Evolutionary conservation across 2,113 vertebrate species (phyloP).

Genomic region (Corapipo altera): DNA sequence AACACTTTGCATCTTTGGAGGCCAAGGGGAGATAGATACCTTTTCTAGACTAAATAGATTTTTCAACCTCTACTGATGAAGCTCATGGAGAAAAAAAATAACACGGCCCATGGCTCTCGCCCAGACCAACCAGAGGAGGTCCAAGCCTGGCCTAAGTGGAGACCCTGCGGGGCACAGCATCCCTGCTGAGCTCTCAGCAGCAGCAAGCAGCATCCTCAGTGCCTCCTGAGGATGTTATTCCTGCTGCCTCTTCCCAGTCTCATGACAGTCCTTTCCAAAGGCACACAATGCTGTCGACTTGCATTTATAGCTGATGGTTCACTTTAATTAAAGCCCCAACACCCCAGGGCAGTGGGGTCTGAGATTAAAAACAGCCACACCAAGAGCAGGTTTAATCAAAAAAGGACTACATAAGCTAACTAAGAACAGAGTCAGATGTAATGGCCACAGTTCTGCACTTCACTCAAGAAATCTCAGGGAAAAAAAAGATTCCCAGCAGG

Average conservation of each 20-base stretch:
- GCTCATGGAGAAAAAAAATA: not conserved
- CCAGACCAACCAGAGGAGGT: not conserved
- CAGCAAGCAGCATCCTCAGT: not conserved
- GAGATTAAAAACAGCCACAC: not conserved
- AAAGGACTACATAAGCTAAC: not conserved
- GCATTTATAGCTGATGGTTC: not conserved
- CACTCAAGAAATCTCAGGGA: not conserved
- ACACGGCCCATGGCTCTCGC: not conserved
- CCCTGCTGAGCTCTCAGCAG: slow-evolving; percentile 13
- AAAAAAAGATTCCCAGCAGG: not conserved
- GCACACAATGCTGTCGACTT: not conserved
- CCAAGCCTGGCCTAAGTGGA: not conserved
- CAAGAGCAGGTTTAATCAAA: not conserved
- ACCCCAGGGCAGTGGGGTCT: not conserved
- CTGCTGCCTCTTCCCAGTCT: not conserved
- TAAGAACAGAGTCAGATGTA: not conserved
- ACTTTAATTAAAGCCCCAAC: not conserved
- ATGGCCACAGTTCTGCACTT: not conserved
- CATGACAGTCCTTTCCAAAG: not conserved
- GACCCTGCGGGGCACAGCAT: not conserved
- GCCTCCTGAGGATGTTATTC: not conserved
- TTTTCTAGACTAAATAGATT: not conserved
- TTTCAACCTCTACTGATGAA: not conserved
- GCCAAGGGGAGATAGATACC: not conserved
- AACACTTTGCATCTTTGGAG: not conserved